A percentile compares a stretch with the other conserved stretches of the same genome.
phyloP scores from a whole-genome alignment of 2,888 invertebrate genomes.

The Eupithecia tripunctaria region DNA sequence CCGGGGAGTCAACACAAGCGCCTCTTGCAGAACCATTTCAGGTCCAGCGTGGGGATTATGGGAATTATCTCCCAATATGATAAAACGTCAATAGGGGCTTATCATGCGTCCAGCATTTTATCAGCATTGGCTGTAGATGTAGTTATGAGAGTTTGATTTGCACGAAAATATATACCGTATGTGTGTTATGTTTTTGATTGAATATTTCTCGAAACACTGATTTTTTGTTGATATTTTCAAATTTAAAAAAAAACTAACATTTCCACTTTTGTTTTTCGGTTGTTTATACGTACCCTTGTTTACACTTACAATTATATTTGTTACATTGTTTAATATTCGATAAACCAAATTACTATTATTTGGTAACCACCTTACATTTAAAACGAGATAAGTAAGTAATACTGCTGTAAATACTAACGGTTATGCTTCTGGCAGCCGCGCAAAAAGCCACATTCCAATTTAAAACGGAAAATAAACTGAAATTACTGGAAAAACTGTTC shows the following conservation, averaged over 20 bases:
- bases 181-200: no score
- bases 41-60: no score
- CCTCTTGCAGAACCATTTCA: no score
- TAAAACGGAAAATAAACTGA: constrained; percentile 20
- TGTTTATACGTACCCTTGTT: no score
- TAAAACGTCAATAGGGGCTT: not conserved
- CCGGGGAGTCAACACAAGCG: no score
- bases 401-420: not conserved
- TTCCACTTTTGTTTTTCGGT: not conserved
- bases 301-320: not conserved
- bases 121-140: not conserved
- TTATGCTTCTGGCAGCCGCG: constrained; percentile 18
- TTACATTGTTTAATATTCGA: not conserved
- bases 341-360: not conserved
- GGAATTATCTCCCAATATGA: no score
- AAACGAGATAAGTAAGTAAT: constrained; percentile 12
- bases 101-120: not conserved
- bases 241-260: not conserved
- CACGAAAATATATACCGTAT: no score
- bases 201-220: no score
- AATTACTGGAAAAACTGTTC: constrained; percentile 26
- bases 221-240: not conserved
- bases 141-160: no score
- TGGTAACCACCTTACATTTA: not conserved
- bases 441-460: constrained; percentile 18